Base-by-base conservation (phyloP, 1,140 invertebrate genomes). In the Samia ricini region DNA sequence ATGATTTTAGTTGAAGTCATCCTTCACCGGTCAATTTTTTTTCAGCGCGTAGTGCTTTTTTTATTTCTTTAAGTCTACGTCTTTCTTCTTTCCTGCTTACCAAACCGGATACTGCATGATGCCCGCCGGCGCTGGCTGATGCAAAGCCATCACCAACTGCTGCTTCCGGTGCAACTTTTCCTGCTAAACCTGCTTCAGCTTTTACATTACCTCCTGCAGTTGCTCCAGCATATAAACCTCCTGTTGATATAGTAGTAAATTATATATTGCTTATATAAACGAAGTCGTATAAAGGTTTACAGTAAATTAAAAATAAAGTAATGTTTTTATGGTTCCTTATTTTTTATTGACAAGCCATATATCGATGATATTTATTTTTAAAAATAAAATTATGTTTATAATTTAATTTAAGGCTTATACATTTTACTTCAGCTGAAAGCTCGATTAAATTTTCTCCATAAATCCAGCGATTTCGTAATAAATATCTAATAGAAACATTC, bases 211-310 rank as follows among this genome's bases (percentile, higher is more conserved):
- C 82, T 24, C 89, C 88, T 7, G 90, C 90, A 5, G 90, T 90
- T 0, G 90, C 90, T 50, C 86, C 89, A 61, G 90, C 90, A 48
- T 79, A 91, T 1, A 91, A 63, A 24, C 85, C 83, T 69, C 90
- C 90, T 91, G 48, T 21, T 59, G 51, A 60, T 54, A 66, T 48
- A 33, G 42, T n/a, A n/a, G n/a, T n/a, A 42, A 42, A 15, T 42
- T 42, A 4, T 12, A 15, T 42, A 42, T n/a, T n/a, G 15, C 33
- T 42, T 42, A n/a, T 42, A 42, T 42, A 8, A 1, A 29, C 0
- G n/a, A 42, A 1, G 12, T 15, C 33, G n/a, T 42, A 15, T 42
- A 15, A 3, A 12, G 7, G 15, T 42, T 1, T n/a, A n/a, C n/a
- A n/a, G n/a, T n/a, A n/a, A n/a, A n/a, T n/a, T n/a, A n/a, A n/a